A percentile compares a stretch with the other conserved stretches of the same genome.
Evolutionary conservation across 2,113 vertebrate genomes (phyloP).

Genomic region (Catharus minimus): DNA sequence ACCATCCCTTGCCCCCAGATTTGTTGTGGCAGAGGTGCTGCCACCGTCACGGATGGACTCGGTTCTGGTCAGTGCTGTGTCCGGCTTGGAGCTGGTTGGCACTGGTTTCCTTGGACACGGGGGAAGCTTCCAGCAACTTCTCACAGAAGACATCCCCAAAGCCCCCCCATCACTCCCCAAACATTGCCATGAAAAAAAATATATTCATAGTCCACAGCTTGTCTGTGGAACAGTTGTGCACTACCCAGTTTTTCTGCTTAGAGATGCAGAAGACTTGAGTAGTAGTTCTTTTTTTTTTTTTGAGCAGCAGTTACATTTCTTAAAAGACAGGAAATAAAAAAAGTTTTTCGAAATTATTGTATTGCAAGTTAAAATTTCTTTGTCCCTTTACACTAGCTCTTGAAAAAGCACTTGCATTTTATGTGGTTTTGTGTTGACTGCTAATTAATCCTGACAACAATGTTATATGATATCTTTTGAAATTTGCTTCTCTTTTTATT

Average conservation of each 20-base stretch:
- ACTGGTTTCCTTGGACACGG: background rate
- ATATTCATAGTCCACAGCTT: background rate
- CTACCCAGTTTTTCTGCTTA: background rate
- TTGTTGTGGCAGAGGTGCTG: fast-evolving
- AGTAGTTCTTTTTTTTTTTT: background rate
- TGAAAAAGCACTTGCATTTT: background rate
- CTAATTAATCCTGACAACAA: background rate
- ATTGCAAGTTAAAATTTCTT: background rate
- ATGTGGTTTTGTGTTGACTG: background rate
- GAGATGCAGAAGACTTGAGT: background rate
- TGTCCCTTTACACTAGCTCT: background rate
- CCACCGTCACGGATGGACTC: fast-evolving
- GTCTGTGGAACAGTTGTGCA: background rate
- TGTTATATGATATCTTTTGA: background rate
- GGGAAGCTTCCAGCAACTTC: background rate
- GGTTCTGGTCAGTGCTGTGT: fast-evolving
- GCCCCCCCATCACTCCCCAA: fast-evolving
- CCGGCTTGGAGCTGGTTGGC: fast-evolving
- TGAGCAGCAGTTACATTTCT: background rate
- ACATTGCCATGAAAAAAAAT: background rate
- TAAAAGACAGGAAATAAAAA: background rate
- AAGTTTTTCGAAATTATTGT: background rate
- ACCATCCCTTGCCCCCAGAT: fast-evolving
- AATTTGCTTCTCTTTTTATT: background rate
- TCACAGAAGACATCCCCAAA: background rate